Evolutionary conservation across 2,888 invertebrate species (phyloP), one percentile per base, ranked within the genome.

Genomic region (Teleiodes luculella): DNA sequence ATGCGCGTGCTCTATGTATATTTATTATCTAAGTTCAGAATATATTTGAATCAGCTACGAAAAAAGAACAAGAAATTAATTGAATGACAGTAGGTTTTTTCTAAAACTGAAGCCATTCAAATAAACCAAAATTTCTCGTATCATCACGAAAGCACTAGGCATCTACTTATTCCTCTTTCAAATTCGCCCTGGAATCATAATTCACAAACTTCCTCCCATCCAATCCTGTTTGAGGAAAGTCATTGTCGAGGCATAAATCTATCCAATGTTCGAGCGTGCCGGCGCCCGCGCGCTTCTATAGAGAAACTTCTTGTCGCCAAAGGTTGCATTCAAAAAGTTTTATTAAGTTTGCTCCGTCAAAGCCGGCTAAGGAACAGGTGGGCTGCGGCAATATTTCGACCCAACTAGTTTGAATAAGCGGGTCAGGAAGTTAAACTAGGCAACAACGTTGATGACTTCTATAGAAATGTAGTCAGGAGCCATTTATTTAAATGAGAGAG

Each of bases 261-360:
- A 50, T 36, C 54, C 49, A 56, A 36, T 53, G 20, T 49, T 53
- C 30, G 13, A 28, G 4, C 33, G 39, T 28, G 43, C 43, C 47
- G 11, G 7, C 14, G n/a, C 0, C 46, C 8, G 24, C 10, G 33
- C 51, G 47, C 41, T 39, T 51, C 61, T 53, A 52, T 36, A 46
- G 56, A 60, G 56, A 55, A 74, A 73, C 64, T 76, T 71, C 57
- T 43, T 58, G 60, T 58, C 57, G 60, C 64, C 67, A 59, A 77
- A 72, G 72, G 71, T 71, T 73, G 77, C 74, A 76, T 73, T 76
- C 70, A 72, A 63, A 56, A 81, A 83, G 75, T 83, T 84, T 75
- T 78, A 82, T 78, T 78, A 76, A 80, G 67, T 80, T 80, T 66
- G 57, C 67, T 57, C 58, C 59, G 65, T 66, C 67, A 67, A 69